Base-by-base conservation (phyloP, 2,888 invertebrate genomes). In the Metopia argyrocephala region DNA sequence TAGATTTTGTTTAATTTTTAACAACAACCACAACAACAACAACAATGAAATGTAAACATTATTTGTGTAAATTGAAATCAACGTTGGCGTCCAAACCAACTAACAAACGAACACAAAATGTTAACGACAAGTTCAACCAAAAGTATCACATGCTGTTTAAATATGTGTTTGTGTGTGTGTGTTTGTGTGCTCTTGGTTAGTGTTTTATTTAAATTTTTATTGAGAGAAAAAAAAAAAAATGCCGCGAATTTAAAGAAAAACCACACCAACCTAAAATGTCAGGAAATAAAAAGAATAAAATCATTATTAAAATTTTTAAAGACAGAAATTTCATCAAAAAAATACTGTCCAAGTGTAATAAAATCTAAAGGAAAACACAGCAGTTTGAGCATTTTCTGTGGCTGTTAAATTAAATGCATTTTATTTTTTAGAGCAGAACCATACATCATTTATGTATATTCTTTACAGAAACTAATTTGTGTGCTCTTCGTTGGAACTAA, bases 1-100 rank as follows among this genome's bases (percentile, higher is more conserved):
- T 80, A 75, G 66, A 80, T 80, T 38, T 80, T 73, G 80, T 78
- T 80, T 56, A 54, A 71, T 54, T 59, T 61, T 27, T 48, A 54
- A 64, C 65, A 65, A 54, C 57, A 28, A 46, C 50, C 12, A 61
- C 9, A 61, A 38, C 64, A 62, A 9, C 21, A 54, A 64, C 62
- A 31, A 15, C 21, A 75, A 65, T 54, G 52, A 69, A 65, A 65
- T 54, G 52, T 65, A 65, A 66, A 66, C 79, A 78, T 75, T 66
- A 66, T 28, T 64, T 70, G 62, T 62, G 66, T 70, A 75, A 76
- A 82, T 78, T 68, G 75, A 82, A 85, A 85, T 86, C 86, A 86
- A 84, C 87, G 87, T 87, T 87, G 86, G 86, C 85, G 87, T 85
- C 84, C 84, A 84, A 61, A 38, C 38, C 38, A 38, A 15, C 12